A percentile compares a stretch with the other conserved stretches of the same genome.
Evolutionary conservation across 1,140 invertebrate genomes (phyloP).

Genomic region (Drosophila pachea): DNA sequence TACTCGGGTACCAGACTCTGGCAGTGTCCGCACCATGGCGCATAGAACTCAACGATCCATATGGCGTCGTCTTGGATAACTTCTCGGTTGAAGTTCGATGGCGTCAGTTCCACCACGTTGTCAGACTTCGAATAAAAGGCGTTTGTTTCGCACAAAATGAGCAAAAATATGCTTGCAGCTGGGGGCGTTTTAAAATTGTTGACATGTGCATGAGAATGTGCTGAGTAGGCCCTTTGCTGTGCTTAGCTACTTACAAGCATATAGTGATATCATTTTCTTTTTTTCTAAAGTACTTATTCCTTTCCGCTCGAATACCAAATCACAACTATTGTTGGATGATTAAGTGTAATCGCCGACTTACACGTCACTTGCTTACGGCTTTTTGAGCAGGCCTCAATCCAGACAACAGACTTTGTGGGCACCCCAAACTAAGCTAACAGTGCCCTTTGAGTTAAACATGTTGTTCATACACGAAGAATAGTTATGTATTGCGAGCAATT

Average conservation of each 20-base stretch:
- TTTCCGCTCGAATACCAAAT: constrained; percentile 7
- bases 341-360: constrained; percentile 29
- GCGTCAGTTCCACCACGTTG: constrained; percentile 94
- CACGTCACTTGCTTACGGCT: constrained; percentile 34
- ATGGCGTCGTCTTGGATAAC: constrained; percentile 92
- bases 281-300: neutral
- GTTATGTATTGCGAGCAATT: too few relatives aligned
- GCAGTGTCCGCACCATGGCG: constrained; percentile 96
- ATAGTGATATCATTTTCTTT: constrained; percentile 8
- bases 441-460: neutral
- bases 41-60: constrained; percentile 94
- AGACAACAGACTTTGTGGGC: neutral
- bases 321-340: neutral
- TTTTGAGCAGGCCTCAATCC: neutral
- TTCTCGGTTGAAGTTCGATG: constrained; percentile 92
- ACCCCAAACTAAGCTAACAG: neutral
- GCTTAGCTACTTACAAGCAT: constrained; percentile 35
- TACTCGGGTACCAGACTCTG: constrained; percentile 91
- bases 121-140: constrained; percentile 89
- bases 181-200: constrained; percentile 15
- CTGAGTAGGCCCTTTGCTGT: neutral
- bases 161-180: constrained; percentile 51
- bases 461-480: neutral
- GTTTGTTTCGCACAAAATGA: constrained; percentile 69
- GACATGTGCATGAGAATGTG: neutral